phyloP scores from a whole-genome alignment of 2,888 invertebrate genomes.

The Acronicta psi region DNA sequence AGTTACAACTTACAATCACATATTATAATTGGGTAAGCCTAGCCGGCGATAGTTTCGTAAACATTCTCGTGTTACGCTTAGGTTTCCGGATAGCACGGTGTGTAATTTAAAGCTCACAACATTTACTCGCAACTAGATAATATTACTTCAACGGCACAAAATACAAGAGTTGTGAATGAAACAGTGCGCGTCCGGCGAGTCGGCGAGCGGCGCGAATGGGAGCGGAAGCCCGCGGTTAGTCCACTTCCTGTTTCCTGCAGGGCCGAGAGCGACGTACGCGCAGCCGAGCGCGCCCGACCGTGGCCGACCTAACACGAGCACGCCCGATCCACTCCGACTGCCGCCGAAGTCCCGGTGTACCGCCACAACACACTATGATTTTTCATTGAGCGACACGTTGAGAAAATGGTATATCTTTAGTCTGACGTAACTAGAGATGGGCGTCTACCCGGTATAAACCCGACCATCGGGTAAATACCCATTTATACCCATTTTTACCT shows the following conservation, averaged over 20 bases:
- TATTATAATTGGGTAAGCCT: conserved; percentile 27
- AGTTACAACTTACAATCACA: conserved; percentile 39
- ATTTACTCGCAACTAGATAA: conserved; percentile 62
- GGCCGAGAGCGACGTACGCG: conserved; percentile 82
- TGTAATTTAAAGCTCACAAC: conserved; percentile 63
- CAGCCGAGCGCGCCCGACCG: conserved; percentile 77
- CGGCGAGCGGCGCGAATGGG: conserved; percentile 82
- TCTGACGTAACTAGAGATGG: conserved; percentile 16
- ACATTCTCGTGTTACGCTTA: conserved; percentile 61
- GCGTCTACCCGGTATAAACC: too few relatives aligned
- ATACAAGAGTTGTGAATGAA: conserved; percentile 81
- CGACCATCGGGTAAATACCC: too few relatives aligned
- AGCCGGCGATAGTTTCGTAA: conserved; percentile 54
- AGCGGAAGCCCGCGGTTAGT: conserved; percentile 89
- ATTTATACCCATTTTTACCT: too few relatives aligned
- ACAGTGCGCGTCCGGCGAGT: conserved; percentile 80
- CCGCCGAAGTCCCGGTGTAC: conserved; percentile 27
- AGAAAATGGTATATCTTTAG: conserved; percentile 51
- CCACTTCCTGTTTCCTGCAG: conserved; percentile 89
- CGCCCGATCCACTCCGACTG: conserved; percentile 48
- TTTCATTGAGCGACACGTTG: conserved; percentile 45
- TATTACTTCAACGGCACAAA: conserved; percentile 78
- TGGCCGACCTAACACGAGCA: conserved; percentile 63
- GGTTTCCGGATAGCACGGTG: conserved; percentile 61
- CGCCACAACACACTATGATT: conserved; percentile 23